These are phyloP conservation scores for Bufo gargarizans DNA, from an alignment of 2,113 vertebrate genomes.

Conservation along the genomic window DNA sequence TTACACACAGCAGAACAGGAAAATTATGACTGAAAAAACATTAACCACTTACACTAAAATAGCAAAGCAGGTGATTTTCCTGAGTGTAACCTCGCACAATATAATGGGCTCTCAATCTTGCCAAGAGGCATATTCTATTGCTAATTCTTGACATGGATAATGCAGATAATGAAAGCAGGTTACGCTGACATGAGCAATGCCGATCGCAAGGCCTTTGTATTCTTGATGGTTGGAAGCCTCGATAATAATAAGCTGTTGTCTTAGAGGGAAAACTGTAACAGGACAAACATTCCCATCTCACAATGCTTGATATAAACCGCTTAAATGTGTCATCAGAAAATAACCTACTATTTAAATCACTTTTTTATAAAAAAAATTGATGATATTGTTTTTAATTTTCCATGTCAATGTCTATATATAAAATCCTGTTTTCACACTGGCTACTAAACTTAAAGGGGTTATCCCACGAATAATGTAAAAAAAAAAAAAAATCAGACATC, in stretches of 20 bases:
- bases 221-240: neutral
- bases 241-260: neutral
- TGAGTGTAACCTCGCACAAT: constrained; percentile 64
- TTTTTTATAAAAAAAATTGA: too few relatives aligned
- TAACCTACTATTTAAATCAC: too few relatives aligned
- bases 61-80: constrained; percentile 68
- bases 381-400: too few relatives aligned
- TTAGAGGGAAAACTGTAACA: too few relatives aligned
- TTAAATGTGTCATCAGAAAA: too few relatives aligned
- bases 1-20: constrained; percentile 76
- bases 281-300: too few relatives aligned
- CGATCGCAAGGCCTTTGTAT: neutral
- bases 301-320: too few relatives aligned
- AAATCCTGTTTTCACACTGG: too few relatives aligned
- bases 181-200: neutral
- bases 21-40: constrained; percentile 69
- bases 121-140: constrained; percentile 59
- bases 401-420: too few relatives aligned
- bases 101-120: constrained; percentile 63
- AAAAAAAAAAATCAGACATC: too few relatives aligned
- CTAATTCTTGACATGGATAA: constrained; percentile 30
- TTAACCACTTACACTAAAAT: constrained; percentile 63
- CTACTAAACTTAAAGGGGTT: too few relatives aligned
- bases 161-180: constrained; percentile 55
- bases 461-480: too few relatives aligned